phyloP scores from a whole-genome alignment of 2,797 vertebrate genomes.

The Cygnus olor region DNA sequence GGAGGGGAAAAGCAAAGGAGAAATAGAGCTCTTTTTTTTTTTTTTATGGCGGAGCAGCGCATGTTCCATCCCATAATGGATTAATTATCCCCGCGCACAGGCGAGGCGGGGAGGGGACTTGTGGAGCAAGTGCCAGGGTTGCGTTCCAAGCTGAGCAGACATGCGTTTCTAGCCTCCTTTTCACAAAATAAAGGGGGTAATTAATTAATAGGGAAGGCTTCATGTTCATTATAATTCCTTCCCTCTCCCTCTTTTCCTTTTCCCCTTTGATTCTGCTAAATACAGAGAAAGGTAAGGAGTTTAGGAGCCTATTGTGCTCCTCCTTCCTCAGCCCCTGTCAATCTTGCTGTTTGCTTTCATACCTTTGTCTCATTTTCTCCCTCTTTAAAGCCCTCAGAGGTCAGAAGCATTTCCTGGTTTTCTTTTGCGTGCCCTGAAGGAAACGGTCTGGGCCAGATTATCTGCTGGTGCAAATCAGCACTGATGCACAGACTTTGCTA shows the following conservation, averaged over 20 bases:
- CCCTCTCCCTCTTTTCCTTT: background rate
- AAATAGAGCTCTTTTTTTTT: slow-evolving; percentile 48
- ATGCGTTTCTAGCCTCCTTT: slow-evolving; percentile 42
- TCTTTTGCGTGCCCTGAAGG: slow-evolving; percentile 4
- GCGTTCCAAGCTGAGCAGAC: slow-evolving; percentile 66
- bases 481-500: background rate
- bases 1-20: slow-evolving; percentile 34
- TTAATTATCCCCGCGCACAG: slow-evolving; percentile 60
- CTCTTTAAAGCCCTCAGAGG: slow-evolving; percentile 23
- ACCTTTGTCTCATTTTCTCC: slow-evolving; percentile 2
- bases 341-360: background rate
- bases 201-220: slow-evolving; percentile 71
- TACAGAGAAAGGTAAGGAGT: background rate
- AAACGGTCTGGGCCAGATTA: slow-evolving; percentile 8
- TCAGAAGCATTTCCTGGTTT: slow-evolving; percentile 62
- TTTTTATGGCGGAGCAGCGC: background rate
- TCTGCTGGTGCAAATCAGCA: background rate
- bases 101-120: background rate
- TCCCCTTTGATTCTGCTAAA: background rate
- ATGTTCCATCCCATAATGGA: slow-evolving; percentile 62
- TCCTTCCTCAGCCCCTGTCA: background rate
- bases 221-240: slow-evolving; percentile 1
- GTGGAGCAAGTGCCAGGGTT: slow-evolving; percentile 32
- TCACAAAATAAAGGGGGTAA: slow-evolving; percentile 57
- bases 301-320: background rate